Evolutionary conservation across 2,797 vertebrate species (phyloP).

Genomic region (Octomys mimax): DNA sequence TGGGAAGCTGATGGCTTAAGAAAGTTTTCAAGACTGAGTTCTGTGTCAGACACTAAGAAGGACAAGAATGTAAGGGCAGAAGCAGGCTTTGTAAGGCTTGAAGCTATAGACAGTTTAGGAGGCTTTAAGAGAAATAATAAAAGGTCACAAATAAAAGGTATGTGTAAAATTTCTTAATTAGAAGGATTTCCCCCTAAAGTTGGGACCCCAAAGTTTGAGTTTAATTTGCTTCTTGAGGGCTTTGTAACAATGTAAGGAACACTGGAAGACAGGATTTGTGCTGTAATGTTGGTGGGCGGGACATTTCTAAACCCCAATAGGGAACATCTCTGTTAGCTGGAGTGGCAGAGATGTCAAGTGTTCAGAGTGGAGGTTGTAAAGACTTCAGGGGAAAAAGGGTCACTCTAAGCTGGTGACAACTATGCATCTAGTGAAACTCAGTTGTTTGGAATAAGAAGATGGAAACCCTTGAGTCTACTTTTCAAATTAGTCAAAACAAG

Average conservation of each 20-base stretch:
- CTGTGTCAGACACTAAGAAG: background rate
- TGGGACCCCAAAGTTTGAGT: background rate
- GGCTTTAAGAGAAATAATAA: background rate
- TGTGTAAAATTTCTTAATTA: background rate
- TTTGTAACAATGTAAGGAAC: background rate
- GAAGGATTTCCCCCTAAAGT: background rate
- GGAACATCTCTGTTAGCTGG: background rate
- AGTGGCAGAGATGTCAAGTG: background rate
- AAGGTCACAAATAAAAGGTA: background rate
- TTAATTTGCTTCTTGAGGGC: background rate
- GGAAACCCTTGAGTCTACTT: constrained; percentile 37
- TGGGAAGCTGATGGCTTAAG: background rate
- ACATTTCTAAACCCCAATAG: constrained; percentile 18
- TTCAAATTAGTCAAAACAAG: constrained; percentile 27
- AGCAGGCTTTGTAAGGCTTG: background rate
- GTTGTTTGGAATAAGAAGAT: background rate
- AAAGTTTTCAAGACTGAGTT: constrained; percentile 9
- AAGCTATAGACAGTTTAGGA: constrained; percentile 2
- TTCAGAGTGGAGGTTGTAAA: background rate
- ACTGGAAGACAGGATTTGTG: constrained; percentile 11
- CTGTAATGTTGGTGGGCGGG: background rate
- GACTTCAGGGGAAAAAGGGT: background rate
- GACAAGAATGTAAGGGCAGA: background rate
- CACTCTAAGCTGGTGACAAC: background rate
- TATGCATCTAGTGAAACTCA: background rate